Conservation (phyloP, 2,797 vertebrate genomes). For the Phrynocephalus vlangalii region DNA sequence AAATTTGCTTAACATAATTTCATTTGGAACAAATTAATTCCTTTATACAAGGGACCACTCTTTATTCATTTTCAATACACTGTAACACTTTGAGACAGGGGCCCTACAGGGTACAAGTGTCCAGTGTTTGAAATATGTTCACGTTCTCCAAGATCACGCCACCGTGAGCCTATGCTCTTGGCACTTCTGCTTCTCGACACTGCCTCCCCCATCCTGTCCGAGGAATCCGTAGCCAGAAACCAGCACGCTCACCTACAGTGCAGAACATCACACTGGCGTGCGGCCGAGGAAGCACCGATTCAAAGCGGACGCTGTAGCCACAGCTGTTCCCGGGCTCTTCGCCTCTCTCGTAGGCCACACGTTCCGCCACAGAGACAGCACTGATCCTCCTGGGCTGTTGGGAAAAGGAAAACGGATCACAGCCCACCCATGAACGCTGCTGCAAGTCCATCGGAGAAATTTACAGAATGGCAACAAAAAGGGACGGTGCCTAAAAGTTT, state of each 20-base stretch:
- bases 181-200: not conserved
- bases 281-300: slow-evolving; percentile 92
- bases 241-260: slow-evolving; percentile 88
- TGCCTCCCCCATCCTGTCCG: not conserved
- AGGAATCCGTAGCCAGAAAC: not conserved
- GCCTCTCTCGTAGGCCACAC: slow-evolving; percentile 89
- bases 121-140: not conserved
- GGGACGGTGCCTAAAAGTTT: not conserved
- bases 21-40: too few relatives aligned
- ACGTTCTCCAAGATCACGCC: not conserved
- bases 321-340: slow-evolving; percentile 94
- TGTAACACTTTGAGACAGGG: accelerated
- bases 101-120: not conserved
- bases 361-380: slow-evolving; percentile 93
- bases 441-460: not conserved
- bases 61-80: not conserved
- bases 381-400: slow-evolving; percentile 93
- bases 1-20: too few relatives aligned
- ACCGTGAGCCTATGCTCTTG: not conserved
- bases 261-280: slow-evolving; percentile 96
- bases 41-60: not conserved
- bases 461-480: not conserved
- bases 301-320: slow-evolving; percentile 96
- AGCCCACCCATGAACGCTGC: not conserved
- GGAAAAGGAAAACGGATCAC: not conserved